Percentiles rank a stretch among this genome's conserved stretches.
phyloP scores from a whole-genome alignment of 2,888 invertebrate species.

The Deilephila elpenor region DNA sequence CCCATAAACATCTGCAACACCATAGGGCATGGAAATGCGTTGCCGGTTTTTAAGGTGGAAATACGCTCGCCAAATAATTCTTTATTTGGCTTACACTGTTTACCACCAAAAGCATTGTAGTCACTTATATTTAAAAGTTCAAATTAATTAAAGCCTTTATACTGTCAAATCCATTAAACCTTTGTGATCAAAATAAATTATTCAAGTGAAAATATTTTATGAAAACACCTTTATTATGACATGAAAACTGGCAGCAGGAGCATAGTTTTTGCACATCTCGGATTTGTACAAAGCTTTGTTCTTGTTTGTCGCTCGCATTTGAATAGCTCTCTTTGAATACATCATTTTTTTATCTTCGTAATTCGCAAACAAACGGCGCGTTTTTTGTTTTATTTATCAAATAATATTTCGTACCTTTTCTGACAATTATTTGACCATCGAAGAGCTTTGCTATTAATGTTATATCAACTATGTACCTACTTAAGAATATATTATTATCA shows the following conservation, averaged over 20 bases:
- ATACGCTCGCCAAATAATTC: too few species aligned
- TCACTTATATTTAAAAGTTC: not conserved
- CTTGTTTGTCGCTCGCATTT: conserved; percentile 40
- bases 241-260: not conserved
- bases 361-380: conserved; percentile 37
- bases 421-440: not conserved
- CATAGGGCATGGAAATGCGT: too few species aligned
- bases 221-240: not conserved
- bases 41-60: too few species aligned
- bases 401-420: not conserved
- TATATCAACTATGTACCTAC: not conserved
- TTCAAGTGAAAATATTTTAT: not conserved
- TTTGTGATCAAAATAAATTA: not conserved
- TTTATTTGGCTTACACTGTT: too few species aligned
- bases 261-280: conserved; percentile 29
- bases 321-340: conserved; percentile 37
- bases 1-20: too few species aligned
- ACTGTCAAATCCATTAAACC: not conserved
- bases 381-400: conserved; percentile 31
- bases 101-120: too few species aligned
- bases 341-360: conserved; percentile 33
- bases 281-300: conserved; percentile 41
- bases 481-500: too few species aligned
- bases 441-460: not conserved
- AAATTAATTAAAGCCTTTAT: not conserved